Base-by-base conservation (phyloP, 2,113 vertebrate genomes). In the Cavia aperea region DNA sequence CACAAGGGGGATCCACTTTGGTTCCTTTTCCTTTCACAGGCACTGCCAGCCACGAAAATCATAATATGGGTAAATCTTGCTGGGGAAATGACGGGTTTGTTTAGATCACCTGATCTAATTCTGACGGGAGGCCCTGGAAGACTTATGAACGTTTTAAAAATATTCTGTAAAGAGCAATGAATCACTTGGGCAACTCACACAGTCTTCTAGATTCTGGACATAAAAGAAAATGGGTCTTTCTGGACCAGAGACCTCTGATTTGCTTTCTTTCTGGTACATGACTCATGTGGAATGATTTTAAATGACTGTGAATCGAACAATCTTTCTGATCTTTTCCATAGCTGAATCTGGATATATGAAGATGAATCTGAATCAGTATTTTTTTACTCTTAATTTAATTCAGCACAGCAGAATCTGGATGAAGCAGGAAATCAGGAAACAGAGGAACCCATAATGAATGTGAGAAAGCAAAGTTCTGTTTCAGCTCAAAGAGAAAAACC, bases 231-330 rank as follows among this genome's bases (percentile, higher is more conserved):
- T 54, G 39, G 72, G 4, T 51, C 63, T 96, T 94, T 95, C 95
- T 96, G 95, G 94, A 95, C 92, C 90, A 96, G 95, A 96, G 92
- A 87, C 78, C 72, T 86, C 72, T 39, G 73, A 88, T 94, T 92
- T 82, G 90, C 82, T 95, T 97, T 94, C 73, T 95, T 96, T 92
- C 93, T 90, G 92, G 85, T 63, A 12, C 33, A 68, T 94, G 94
- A 94, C 88, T 94, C 94, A 96, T 3, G 13, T 90, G 93, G 78
- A 93, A 94, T 94, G 92, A 93, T 92, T 93, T 95, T 66, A 58
- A 39, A 84, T 88, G 90, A 73, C 65, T 65, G 49, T 95, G 66
- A 79, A 91, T 29, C 51, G 46, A 96, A 68, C 29, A 73, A 29
- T 51, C 75, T 86, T 95, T 92, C 81, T 85, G 36, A 73, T 90